phyloP scores from a whole-genome alignment of 2,888 invertebrate genomes.

The Andrena chrysosceles region DNA sequence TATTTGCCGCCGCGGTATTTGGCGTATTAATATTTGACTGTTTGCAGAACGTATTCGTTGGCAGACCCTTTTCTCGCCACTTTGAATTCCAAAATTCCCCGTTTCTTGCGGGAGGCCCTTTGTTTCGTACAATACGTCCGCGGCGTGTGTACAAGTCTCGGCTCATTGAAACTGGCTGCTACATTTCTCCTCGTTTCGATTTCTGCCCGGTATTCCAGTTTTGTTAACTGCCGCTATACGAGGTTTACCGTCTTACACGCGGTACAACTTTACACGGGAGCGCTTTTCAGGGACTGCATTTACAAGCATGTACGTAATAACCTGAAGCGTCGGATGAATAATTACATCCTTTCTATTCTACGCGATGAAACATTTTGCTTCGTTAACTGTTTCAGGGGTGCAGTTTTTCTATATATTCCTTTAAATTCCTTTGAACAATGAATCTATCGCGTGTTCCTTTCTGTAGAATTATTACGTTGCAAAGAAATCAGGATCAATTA shows the following conservation, averaged over 20 bases:
- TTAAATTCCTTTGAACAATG: too few species aligned
- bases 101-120: conserved; percentile 36
- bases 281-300: conserved; percentile 19
- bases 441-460: too few species aligned
- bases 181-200: conserved; percentile 45
- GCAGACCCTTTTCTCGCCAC: conserved; percentile 29
- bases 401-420: too few species aligned
- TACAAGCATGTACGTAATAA: background rate
- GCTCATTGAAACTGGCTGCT: conserved; percentile 49
- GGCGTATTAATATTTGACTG: conserved; percentile 43
- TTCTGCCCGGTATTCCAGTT: conserved; percentile 34
- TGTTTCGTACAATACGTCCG: conserved; percentile 28
- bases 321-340: conserved; percentile 6
- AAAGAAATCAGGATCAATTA: too few species aligned
- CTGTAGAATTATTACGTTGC: too few species aligned
- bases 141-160: conserved; percentile 10
- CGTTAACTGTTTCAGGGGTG: too few species aligned
- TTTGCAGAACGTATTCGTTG: conserved; percentile 24
- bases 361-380: background rate
- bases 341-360: conserved; percentile 1
- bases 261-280: conserved; percentile 9
- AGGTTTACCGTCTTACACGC: conserved; percentile 32
- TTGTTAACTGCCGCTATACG: conserved; percentile 32
- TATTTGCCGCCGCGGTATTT: conserved; percentile 29
- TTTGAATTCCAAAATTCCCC: conserved; percentile 43